Evolutionary conservation across 1,140 invertebrate species (phyloP).

Genomic region (Cydia pomonella): DNA sequence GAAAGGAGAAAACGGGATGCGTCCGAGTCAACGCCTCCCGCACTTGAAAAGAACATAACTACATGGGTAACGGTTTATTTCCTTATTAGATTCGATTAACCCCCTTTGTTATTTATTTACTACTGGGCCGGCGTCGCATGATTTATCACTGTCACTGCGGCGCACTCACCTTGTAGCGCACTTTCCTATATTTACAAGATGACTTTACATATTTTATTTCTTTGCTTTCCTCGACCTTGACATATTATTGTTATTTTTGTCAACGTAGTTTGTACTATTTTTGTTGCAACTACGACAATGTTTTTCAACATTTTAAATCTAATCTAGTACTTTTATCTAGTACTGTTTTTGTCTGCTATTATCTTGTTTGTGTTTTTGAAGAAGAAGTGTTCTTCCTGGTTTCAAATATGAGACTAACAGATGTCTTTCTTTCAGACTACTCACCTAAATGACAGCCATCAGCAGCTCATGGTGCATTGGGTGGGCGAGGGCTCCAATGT

Average conservation of each 20-base stretch:
- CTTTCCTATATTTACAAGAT: constrained; percentile 37
- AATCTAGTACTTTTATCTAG: constrained; percentile 34
- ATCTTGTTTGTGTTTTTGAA: neutral
- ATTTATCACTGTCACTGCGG: constrained; percentile 47
- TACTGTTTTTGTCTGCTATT: too few species aligned
- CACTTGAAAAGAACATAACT: constrained; percentile 65
- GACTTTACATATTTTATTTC: constrained; percentile 29
- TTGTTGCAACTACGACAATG: constrained; percentile 49
- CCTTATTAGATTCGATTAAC: constrained; percentile 62
- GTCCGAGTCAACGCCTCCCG: constrained; percentile 49
- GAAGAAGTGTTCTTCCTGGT: neutral
- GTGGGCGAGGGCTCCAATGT: constrained; percentile 92
- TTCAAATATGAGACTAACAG: neutral
- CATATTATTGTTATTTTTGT: constrained; percentile 41
- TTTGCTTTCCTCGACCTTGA: constrained; percentile 24
- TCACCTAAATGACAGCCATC: constrained; percentile 90
- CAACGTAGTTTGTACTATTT: constrained; percentile 54
- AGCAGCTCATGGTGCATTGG: constrained; percentile 95
- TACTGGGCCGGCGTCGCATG: constrained; percentile 36
- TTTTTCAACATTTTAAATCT: constrained; percentile 25
- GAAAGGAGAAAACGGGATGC: constrained; percentile 70
- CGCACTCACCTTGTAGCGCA: constrained; percentile 34
- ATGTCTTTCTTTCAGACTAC: constrained; percentile 80
- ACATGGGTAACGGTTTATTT: constrained; percentile 74
- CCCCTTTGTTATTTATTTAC: constrained; percentile 54